Percentiles rank a stretch among this genome's conserved stretches.
Conservation (phyloP, 2,888 invertebrate genomes). For the Clitarchus hookeri region DNA sequence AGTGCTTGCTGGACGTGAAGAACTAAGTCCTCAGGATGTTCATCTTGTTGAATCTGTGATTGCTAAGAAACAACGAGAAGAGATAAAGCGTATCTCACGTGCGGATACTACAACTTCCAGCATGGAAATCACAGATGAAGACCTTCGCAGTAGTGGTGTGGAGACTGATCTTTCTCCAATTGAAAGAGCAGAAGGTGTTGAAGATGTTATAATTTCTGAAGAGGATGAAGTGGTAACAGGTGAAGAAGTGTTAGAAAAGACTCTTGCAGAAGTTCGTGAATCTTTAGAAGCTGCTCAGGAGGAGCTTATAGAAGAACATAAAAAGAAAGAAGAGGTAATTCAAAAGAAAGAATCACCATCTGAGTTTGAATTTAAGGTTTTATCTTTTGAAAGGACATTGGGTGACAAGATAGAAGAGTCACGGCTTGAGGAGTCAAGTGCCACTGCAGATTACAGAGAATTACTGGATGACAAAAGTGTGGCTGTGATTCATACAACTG, state of each 20-base stretch:
- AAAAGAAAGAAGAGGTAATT: conserved; percentile 59
- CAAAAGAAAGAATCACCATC: conserved; percentile 70
- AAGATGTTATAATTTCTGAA: conserved; percentile 54
- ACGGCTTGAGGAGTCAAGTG: conserved; percentile 40
- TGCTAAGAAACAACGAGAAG: conserved; percentile 55
- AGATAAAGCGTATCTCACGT: conserved; percentile 53
- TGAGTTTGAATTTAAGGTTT: conserved; percentile 71
- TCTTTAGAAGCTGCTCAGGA: conserved; percentile 71
- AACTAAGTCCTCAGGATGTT: conserved; percentile 56
- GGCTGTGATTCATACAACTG: conserved; percentile 34
- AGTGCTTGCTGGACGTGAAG: conserved; percentile 56
- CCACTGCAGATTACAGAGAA: conserved; percentile 36
- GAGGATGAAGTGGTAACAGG: conserved; percentile 47
- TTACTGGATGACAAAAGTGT: conserved; percentile 21
- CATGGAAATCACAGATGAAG: conserved; percentile 66
- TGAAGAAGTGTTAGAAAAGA: conserved; percentile 43
- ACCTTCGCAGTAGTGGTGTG: conserved; percentile 70
- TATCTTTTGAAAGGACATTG: conserved; percentile 45
- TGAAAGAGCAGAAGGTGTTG: conserved; percentile 58
- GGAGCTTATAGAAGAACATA: conserved; percentile 70
- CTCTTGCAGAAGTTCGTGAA: conserved; percentile 56
- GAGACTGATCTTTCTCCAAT: conserved; percentile 69
- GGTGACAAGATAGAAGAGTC: conserved; percentile 47
- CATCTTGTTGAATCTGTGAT: conserved; percentile 59
- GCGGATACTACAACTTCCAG: conserved; percentile 60